Percentiles rank a stretch among this genome's conserved stretches.
These are phyloP conservation scores for Lomographa bimaculata DNA, from an alignment of 2,888 invertebrate species.

Conservation along the genomic window DNA sequence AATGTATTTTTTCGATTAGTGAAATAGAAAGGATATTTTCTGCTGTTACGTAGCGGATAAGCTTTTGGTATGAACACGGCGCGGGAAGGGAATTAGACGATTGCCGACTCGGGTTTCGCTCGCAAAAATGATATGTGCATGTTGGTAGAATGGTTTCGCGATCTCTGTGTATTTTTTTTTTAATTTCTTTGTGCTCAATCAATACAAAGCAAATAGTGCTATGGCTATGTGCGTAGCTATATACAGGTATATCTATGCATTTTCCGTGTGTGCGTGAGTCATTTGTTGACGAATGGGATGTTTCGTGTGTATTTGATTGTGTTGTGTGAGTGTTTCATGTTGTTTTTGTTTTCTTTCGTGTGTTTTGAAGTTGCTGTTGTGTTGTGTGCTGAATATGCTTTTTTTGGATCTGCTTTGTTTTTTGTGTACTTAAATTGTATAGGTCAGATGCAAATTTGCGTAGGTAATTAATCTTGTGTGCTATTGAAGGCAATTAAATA, in stretches of 20 bases:
- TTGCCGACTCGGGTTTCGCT: slow-evolving; percentile 49
- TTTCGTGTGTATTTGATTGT: too few relatives aligned
- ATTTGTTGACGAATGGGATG: slow-evolving; percentile 31
- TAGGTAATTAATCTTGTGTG: too few relatives aligned
- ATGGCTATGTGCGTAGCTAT: too few relatives aligned
- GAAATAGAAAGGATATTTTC: slow-evolving; percentile 39
- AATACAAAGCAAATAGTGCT: slow-evolving; percentile 42
- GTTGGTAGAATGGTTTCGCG: slow-evolving; percentile 50
- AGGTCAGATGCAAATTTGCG: too few relatives aligned
- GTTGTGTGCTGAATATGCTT: too few relatives aligned
- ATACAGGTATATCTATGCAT: slow-evolving; percentile 38
- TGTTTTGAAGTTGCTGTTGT: slow-evolving; percentile 16
- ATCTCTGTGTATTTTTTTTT: slow-evolving; percentile 52
- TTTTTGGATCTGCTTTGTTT: too few relatives aligned
- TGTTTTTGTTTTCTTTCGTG: slow-evolving; percentile 16
- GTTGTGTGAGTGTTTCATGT: slow-evolving; percentile 36
- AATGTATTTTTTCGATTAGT: slow-evolving; percentile 43
- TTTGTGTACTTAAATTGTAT: too few relatives aligned
- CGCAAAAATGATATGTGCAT: slow-evolving; percentile 42
- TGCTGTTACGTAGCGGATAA: slow-evolving; percentile 38
- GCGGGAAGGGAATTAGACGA: slow-evolving; percentile 44
- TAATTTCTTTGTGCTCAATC: slow-evolving; percentile 47
- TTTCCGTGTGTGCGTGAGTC: slow-evolving; percentile 44
- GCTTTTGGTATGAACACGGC: slow-evolving; percentile 55
- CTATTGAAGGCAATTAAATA: too few relatives aligned